These are phyloP conservation scores for Morpho achilles DNA, from an alignment of 2,888 invertebrate genomes.

Conservation along the genomic window DNA sequence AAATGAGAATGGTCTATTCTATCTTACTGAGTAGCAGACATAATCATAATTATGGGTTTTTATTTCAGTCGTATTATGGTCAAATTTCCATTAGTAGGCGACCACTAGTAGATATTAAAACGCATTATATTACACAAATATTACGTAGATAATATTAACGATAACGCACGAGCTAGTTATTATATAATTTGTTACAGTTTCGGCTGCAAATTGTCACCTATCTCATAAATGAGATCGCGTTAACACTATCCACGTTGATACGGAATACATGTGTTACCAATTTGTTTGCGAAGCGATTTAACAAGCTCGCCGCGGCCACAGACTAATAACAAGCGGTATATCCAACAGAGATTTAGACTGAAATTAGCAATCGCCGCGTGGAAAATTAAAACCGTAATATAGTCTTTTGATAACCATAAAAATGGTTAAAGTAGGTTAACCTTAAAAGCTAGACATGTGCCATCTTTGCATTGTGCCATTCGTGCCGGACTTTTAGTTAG, in stretches of 20 bases:
- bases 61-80: no score
- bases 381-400: background rate
- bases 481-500: no score
- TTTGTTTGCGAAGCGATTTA: constrained; percentile 36
- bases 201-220: constrained; percentile 28
- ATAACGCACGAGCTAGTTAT: constrained; percentile 5
- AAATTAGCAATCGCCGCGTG: background rate
- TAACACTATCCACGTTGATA: constrained; percentile 32
- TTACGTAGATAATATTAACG: background rate
- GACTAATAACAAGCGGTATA: constrained; percentile 6
- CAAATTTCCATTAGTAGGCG: no score
- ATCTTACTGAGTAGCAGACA: no score
- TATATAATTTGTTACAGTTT: constrained; percentile 18
- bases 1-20: no score
- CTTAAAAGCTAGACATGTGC: no score
- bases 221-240: constrained; percentile 34
- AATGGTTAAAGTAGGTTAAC: no score
- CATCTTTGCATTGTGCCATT: no score
- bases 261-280: constrained; percentile 35
- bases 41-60: no score
- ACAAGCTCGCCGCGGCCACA: constrained; percentile 30
- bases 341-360: background rate
- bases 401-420: no score
- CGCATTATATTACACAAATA: background rate
- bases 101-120: no score